Evolutionary conservation across 2,113 vertebrate genomes (phyloP), one percentile per base, ranked within the genome.

Genomic region (Chloropsis hardwickii): DNA sequence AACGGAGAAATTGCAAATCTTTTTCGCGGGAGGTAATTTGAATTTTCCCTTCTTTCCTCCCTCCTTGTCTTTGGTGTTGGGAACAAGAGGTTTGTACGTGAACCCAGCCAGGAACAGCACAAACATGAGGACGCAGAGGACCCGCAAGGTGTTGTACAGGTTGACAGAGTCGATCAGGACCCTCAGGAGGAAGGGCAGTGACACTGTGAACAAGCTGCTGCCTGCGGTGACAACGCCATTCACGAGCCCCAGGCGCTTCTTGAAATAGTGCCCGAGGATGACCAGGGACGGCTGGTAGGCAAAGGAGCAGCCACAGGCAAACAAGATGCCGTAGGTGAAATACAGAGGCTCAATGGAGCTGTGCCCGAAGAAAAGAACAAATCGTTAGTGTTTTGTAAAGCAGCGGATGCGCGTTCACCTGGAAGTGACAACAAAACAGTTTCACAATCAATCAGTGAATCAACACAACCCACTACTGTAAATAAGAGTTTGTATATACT

Each of bases 231-330:
- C 99, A 1, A 99, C 98, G 94, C 99, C 99, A 10, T 99, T 99
- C 57, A 99, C 99, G 17, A 99, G 97, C 2, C 99, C 99, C 9
- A 99, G 98, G 24, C 99, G 99, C 86, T 98, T 99, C 98, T 99
- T 99, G 97, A 99, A 99, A 77, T 99, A 99, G 94, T 99, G 99
- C 72, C 99, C 99, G 10, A 99, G 97, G 78, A 99, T 99, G 83
- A 99, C 99, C 95, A 99, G 92, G 42, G 99, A 99, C 2, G 99
- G 99, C 97, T 99, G 99, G 97, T 99, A 99, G 1, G 99, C 98
- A 67, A 99, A 99, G 2, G 99, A 99, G 96, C 99, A 99, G 88
- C 99, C 99, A 5, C 99, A 99, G 87, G 99, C 99, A 89, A 99
- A 99, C 88, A 99, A 89, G 16, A 99, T 94, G 47, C 99, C 99